These are phyloP conservation scores for Rhinolophus sinicus DNA, from an alignment of 2,113 vertebrate species.

Conservation along the genomic window DNA sequence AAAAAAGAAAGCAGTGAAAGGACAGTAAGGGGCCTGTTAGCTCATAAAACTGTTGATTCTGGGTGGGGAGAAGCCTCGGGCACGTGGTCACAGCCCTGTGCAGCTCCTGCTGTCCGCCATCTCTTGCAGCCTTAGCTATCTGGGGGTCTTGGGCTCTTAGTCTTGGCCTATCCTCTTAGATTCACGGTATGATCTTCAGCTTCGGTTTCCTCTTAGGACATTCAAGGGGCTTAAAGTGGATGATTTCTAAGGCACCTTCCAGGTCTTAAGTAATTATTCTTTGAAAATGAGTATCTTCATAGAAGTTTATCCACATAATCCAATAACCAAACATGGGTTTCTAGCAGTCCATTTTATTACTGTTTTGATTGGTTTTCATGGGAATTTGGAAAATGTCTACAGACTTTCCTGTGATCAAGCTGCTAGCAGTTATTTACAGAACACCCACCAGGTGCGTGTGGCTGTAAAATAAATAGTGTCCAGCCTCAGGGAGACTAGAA, in stretches of 20 bases:
- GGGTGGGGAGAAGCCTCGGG: not conserved
- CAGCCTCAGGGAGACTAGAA: slow-evolving; percentile 26
- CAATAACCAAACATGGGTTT: slow-evolving; percentile 48
- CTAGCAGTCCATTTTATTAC: slow-evolving; percentile 39
- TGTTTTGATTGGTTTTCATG: slow-evolving; percentile 69
- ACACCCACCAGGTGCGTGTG: slow-evolving; percentile 37
- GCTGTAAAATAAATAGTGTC: slow-evolving; percentile 57
- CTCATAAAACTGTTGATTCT: not conserved
- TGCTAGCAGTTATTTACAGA: slow-evolving; percentile 57
- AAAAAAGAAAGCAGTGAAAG: not conserved
- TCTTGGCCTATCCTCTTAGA: not conserved
- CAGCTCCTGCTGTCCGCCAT: not conserved
- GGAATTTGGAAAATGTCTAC: slow-evolving; percentile 55
- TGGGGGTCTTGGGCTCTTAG: not conserved
- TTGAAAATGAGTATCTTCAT: slow-evolving; percentile 14
- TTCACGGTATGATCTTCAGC: not conserved
- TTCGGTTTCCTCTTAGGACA: slow-evolving; percentile 26
- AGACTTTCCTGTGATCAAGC: slow-evolving; percentile 31
- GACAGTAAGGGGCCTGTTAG: not conserved
- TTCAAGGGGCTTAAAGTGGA: not conserved
- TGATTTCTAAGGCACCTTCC: slow-evolving; percentile 32
- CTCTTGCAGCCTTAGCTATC: not conserved
- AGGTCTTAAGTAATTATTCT: slow-evolving; percentile 3
- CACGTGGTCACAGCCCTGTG: not conserved
- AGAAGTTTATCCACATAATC: slow-evolving; percentile 25